Conservation (phyloP, 2,888 invertebrate species). For the Catocala nupta region DNA sequence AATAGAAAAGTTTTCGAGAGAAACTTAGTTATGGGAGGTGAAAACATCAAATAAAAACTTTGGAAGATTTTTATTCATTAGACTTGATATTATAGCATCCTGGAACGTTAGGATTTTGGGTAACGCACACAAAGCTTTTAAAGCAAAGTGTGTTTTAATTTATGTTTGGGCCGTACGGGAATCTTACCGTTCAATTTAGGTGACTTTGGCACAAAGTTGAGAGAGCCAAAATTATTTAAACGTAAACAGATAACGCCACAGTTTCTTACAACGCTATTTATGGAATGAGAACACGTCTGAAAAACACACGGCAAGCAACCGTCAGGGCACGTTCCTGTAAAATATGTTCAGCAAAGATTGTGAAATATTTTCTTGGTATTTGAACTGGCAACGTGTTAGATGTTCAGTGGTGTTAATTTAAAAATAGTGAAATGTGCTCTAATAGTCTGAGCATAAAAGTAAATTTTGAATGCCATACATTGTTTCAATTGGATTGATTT, state of each 20-base stretch:
- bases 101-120: constrained; percentile 32
- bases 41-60: constrained; percentile 60
- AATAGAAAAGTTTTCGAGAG: constrained; percentile 49
- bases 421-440: background rate
- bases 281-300: constrained; percentile 21
- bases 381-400: background rate
- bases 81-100: constrained; percentile 49
- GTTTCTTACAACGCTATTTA: constrained; percentile 28
- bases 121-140: constrained; percentile 29
- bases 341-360: background rate
- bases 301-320: constrained; percentile 9
- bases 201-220: constrained; percentile 38
- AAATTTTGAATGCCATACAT: background rate
- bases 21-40: constrained; percentile 47
- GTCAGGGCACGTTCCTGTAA: constrained; percentile 1
- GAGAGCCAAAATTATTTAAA: constrained; percentile 27
- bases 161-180: constrained; percentile 31
- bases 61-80: constrained; percentile 59
- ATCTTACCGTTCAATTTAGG: constrained; percentile 32
- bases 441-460: background rate
- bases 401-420: background rate
- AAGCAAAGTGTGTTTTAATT: constrained; percentile 43
- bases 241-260: constrained; percentile 29
- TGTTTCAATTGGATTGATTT: background rate
- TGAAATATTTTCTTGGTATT: constrained; percentile 4